Evolutionary conservation across 1,140 invertebrate genomes (phyloP).

Genomic region (Diorhabda sublineata): DNA sequence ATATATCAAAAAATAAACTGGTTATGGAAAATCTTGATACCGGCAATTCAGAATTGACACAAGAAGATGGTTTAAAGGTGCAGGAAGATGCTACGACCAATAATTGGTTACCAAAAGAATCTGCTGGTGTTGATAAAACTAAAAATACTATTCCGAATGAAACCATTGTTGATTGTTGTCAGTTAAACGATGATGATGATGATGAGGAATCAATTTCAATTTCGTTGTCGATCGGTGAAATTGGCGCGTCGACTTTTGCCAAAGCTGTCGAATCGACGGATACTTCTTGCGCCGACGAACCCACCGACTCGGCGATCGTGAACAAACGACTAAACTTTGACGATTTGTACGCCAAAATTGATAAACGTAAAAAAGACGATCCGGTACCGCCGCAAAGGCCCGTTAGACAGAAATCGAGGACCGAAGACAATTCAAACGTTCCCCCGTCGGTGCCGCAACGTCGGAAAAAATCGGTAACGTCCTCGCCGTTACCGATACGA

Average conservation of each 20-base stretch:
- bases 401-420: constrained; percentile 4
- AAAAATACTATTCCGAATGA: not conserved
- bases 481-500: constrained; percentile 11
- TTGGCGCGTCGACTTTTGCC: constrained; percentile 19
- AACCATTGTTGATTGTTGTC: not conserved
- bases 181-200: not conserved
- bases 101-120: not conserved
- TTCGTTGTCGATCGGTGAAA: not conserved
- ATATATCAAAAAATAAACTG: too few relatives aligned
- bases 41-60: too few relatives aligned
- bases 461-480: constrained; percentile 10
- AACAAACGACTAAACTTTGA: constrained; percentile 9
- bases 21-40: too few relatives aligned
- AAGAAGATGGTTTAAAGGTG: too few relatives aligned
- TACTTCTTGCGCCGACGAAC: constrained; percentile 16
- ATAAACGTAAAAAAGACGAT: constrained; percentile 19
- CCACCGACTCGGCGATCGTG: too few relatives aligned
- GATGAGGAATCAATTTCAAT: not conserved
- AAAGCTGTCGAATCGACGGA: constrained; percentile 25
- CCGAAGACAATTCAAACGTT: constrained; percentile 4
- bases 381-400: constrained; percentile 8
- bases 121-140: not conserved
- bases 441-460: not conserved
- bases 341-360: constrained; percentile 30
- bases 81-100: too few relatives aligned